Evolutionary conservation across 2,113 vertebrate species (phyloP).

Genomic region (Onychorhynchus coronatus): DNA sequence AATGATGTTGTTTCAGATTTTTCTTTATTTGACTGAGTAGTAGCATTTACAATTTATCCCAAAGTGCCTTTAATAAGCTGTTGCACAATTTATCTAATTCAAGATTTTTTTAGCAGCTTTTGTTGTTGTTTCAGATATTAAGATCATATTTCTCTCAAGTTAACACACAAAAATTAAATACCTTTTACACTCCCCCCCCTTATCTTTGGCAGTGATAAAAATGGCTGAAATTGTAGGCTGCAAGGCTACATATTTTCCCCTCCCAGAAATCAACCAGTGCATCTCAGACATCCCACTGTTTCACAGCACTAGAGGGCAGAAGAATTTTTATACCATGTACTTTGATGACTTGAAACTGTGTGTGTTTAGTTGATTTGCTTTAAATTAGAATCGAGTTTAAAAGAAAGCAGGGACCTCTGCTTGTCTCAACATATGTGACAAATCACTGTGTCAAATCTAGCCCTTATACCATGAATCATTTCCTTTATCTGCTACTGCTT

Average conservation of each 20-base stretch:
- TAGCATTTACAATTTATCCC: not conserved
- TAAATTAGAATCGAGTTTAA: not conserved
- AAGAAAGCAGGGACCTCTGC: not conserved
- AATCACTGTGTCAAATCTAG: not conserved
- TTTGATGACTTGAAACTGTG: not conserved
- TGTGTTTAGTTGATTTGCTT: not conserved
- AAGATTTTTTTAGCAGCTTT: not conserved
- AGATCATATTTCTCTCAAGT: not conserved
- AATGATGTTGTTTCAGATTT: not conserved
- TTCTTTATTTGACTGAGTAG: not conserved
- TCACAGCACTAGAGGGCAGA: conserved; percentile 16
- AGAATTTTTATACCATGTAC: not conserved
- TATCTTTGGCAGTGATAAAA: not conserved
- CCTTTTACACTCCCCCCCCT: not conserved
- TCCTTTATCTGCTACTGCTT: not conserved
- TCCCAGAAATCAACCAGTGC: not conserved
- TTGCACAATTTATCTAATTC: not conserved
- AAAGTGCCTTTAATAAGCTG: not conserved
- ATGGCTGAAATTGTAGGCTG: not conserved
- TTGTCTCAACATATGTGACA: not conserved
- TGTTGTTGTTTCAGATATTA: not conserved
- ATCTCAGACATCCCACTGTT: not conserved
- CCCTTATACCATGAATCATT: not conserved
- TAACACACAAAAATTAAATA: not conserved
- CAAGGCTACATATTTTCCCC: not conserved